Percentiles rank a stretch among this genome's conserved stretches.
Conservation (phyloP, 2,113 vertebrate species). For the Saguinus midas region DNA sequence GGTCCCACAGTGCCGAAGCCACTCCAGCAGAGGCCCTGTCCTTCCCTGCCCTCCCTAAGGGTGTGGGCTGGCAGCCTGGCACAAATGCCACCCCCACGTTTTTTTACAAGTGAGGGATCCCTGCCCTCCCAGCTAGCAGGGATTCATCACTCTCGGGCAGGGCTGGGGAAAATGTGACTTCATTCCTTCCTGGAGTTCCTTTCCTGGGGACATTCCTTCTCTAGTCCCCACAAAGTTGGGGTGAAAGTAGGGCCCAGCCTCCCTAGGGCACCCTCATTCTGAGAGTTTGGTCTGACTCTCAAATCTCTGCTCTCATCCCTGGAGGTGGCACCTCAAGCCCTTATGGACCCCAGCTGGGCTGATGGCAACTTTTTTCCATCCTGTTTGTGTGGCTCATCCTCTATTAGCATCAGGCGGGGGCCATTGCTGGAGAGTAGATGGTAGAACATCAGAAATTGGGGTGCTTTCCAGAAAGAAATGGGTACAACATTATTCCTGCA, state of each 20-base stretch:
- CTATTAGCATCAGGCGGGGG: background rate
- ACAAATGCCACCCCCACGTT: background rate
- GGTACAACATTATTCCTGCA: background rate
- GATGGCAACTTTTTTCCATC: background rate
- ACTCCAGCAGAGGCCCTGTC: background rate
- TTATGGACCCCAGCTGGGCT: fast-evolving
- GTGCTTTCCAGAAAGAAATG: background rate
- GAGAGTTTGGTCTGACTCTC: background rate
- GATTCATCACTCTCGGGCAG: background rate
- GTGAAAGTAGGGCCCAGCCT: background rate
- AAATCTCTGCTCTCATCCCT: background rate
- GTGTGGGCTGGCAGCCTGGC: background rate
- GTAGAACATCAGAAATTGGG: background rate
- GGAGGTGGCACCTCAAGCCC: background rate
- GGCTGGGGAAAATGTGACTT: background rate
- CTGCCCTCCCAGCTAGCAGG: background rate
- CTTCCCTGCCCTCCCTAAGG: background rate
- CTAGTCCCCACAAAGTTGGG: background rate
- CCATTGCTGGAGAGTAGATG: background rate
- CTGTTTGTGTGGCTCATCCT: background rate
- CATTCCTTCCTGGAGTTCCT: background rate
- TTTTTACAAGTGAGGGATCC: background rate
- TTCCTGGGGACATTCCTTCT: background rate
- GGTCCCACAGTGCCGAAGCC: background rate
- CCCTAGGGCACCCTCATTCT: background rate